A percentile compares a stretch with the other conserved stretches of the same genome.
phyloP scores from a whole-genome alignment of 2,113 vertebrate species.

The Vombatus ursinus region DNA sequence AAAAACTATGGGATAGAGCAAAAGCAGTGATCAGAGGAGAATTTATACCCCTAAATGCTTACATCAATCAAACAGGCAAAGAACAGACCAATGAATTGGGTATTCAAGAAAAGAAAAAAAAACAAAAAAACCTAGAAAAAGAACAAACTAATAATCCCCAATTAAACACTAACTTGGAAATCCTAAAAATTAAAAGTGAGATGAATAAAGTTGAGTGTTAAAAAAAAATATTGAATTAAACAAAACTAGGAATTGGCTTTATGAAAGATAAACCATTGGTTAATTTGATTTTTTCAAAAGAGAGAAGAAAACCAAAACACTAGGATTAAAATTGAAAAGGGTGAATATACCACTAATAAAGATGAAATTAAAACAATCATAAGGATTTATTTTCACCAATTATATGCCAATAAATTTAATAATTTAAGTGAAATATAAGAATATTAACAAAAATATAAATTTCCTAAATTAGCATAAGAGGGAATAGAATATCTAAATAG shows the following conservation, averaged over 20 bases:
- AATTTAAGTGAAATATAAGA: neutral
- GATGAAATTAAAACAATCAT: neutral
- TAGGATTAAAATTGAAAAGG: neutral
- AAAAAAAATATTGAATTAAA: neutral
- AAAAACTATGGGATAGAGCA: too few species aligned
- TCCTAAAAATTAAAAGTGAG: neutral
- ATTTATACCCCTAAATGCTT: neutral
- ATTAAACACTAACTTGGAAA: neutral
- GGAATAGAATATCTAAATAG: too few species aligned
- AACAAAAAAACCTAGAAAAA: neutral
- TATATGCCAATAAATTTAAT: neutral
- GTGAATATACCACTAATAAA: neutral
- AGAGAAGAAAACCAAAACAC: neutral
- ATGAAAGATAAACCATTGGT: neutral
- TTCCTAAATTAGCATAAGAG: neutral
- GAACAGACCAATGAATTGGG: neutral
- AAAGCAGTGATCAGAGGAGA: too few species aligned
- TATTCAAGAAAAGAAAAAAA: too few species aligned
- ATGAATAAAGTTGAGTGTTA: neutral
- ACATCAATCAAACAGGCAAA: too few species aligned
- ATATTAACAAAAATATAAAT: neutral
- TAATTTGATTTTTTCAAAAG: neutral
- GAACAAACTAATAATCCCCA: neutral
- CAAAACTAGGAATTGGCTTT: neutral
- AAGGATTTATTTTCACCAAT: neutral